Conservation (phyloP, 2,888 invertebrate species). For the Hofmannophila pseudospretella region DNA sequence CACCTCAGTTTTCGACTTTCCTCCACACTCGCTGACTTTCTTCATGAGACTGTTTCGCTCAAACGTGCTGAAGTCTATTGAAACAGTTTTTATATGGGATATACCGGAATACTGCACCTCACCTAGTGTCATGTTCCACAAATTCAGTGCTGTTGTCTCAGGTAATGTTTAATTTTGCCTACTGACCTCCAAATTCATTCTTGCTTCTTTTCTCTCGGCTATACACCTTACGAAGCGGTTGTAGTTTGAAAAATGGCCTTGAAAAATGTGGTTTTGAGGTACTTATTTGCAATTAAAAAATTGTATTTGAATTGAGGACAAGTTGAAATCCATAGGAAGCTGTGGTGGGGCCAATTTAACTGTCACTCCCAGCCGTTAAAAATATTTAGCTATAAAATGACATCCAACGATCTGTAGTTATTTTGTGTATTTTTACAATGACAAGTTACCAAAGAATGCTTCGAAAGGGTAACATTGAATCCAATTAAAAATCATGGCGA, state of each 20-base stretch:
- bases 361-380: too few species aligned
- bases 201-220: too few species aligned
- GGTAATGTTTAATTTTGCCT: conserved; percentile 25
- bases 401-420: too few species aligned
- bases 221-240: too few species aligned
- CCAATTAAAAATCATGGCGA: too few species aligned
- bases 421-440: background rate
- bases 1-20: background rate
- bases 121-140: conserved; percentile 22
- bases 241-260: too few species aligned
- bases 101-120: conserved; percentile 7
- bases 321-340: too few species aligned
- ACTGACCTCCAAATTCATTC: background rate
- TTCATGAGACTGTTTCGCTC: background rate
- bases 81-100: background rate
- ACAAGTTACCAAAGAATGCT: background rate
- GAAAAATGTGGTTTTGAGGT: too few species aligned
- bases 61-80: background rate
- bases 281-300: too few species aligned
- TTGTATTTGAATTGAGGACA: too few species aligned
- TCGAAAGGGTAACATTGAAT: background rate
- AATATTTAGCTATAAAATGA: too few species aligned
- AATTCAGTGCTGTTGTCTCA: conserved; percentile 24
- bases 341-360: too few species aligned
- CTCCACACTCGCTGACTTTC: background rate